These are phyloP conservation scores for Fragum whitleyi DNA, from an alignment of 2,888 invertebrate genomes.

Conservation along the genomic window DNA sequence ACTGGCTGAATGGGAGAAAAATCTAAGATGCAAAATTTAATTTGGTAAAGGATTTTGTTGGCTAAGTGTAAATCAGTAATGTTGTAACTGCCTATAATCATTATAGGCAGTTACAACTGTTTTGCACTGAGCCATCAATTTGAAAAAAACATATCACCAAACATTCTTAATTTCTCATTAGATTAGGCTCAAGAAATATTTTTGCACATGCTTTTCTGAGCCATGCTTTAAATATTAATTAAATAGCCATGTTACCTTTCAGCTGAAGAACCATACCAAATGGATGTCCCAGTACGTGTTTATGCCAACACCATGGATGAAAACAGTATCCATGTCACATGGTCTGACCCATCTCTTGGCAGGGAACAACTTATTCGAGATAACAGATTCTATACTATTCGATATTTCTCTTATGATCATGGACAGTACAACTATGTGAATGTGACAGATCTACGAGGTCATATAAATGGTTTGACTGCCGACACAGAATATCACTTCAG, in stretches of 20 bases:
- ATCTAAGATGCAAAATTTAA: too few relatives aligned
- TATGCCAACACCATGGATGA: slow-evolving; percentile 27
- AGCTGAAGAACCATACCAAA: slow-evolving; percentile 62
- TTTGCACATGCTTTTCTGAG: too few relatives aligned
- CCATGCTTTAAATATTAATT: too few relatives aligned
- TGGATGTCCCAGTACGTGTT: slow-evolving; percentile 42
- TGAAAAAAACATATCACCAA: too few relatives aligned
- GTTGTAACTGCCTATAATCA: too few relatives aligned
- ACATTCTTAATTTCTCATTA: too few relatives aligned
- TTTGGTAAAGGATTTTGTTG: too few relatives aligned
- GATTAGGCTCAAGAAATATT: too few relatives aligned
- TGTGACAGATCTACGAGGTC: slow-evolving; percentile 48
- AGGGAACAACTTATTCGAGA: slow-evolving; percentile 58
- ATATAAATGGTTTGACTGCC: slow-evolving; percentile 31
- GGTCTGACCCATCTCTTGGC: slow-evolving; percentile 54
- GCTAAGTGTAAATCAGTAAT: too few relatives aligned
- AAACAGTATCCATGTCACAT: slow-evolving; percentile 37
- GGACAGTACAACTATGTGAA: slow-evolving; percentile 59
- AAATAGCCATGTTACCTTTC: not conserved
- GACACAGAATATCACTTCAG: slow-evolving; percentile 57
- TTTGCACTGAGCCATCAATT: too few relatives aligned
- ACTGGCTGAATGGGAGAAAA: too few relatives aligned
- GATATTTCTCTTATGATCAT: slow-evolving; percentile 52
- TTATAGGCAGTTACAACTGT: too few relatives aligned
- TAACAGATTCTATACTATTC: slow-evolving; percentile 55